Percentiles rank a stretch among this genome's conserved stretches.
Conservation (phyloP, 1,140 invertebrate species). For the Drosophila setifemur region DNA sequence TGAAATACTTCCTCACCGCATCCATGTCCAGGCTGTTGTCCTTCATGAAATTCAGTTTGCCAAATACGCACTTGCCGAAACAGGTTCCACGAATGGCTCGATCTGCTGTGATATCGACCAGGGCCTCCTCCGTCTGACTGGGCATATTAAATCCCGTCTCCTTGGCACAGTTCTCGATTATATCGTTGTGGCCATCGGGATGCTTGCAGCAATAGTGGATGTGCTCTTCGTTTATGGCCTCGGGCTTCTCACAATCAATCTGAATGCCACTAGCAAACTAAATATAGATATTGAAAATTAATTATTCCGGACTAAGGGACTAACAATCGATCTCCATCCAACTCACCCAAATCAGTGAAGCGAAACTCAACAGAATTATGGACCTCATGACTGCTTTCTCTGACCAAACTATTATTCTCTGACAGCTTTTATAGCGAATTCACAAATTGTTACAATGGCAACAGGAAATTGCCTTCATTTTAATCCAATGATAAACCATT, state of each 20-base stretch:
- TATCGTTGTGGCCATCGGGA: slow-evolving; percentile 65
- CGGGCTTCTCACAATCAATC: slow-evolving; percentile 59
- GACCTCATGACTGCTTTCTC: slow-evolving; percentile 21
- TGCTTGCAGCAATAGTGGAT: slow-evolving; percentile 71
- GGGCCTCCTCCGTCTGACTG: slow-evolving; percentile 41
- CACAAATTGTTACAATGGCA: neutral
- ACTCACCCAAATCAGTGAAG: slow-evolving; percentile 46
- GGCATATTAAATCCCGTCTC: slow-evolving; percentile 45
- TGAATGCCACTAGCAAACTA: slow-evolving; percentile 21
- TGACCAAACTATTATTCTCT: neutral
- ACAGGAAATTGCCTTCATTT: slow-evolving; percentile 22
- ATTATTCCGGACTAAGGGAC: too few species aligned
- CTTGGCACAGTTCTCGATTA: slow-evolving; percentile 59
- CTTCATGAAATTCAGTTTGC: slow-evolving; percentile 49
- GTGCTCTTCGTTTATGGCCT: slow-evolving; percentile 53
- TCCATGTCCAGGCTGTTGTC: slow-evolving; percentile 47
- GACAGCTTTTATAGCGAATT: slow-evolving; percentile 25
- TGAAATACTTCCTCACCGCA: slow-evolving; percentile 37
- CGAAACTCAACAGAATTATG: slow-evolving; percentile 1
- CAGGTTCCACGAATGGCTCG: slow-evolving; percentile 51
- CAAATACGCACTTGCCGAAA: slow-evolving; percentile 62
- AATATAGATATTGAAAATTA: neutral
- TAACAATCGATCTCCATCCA: neutral
- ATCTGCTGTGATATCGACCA: slow-evolving; percentile 63
- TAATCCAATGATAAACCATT: slow-evolving; percentile 11